These are phyloP conservation scores for Protomyctophum bolini DNA, from an alignment of 2,113 vertebrate species.

Conservation along the genomic window DNA sequence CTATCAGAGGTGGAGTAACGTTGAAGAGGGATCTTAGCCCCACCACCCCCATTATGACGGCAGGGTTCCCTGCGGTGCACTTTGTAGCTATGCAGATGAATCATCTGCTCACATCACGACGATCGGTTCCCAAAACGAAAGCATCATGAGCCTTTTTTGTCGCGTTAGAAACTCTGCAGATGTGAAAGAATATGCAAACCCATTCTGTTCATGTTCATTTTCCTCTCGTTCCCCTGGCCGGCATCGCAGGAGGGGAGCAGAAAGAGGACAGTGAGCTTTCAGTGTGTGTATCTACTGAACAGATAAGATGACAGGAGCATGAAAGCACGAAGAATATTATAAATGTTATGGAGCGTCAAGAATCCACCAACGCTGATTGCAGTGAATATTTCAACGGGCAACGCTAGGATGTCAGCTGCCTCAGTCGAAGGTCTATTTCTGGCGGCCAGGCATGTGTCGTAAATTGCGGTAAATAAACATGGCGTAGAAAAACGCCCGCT, in stretches of 20 bases:
- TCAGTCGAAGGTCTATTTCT: background rate
- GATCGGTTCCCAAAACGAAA: background rate
- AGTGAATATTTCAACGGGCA: background rate
- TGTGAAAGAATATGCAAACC: slow-evolving; percentile 60
- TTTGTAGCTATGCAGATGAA: slow-evolving; percentile 19
- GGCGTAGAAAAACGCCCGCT: background rate
- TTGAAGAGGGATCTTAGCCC: background rate
- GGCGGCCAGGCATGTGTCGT: background rate
- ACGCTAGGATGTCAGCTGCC: slow-evolving; percentile 2
- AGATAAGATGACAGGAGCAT: background rate
- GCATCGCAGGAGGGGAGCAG: background rate
- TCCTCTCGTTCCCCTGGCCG: background rate
- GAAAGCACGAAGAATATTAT: background rate
- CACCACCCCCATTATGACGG: background rate
- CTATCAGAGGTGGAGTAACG: slow-evolving; percentile 23
- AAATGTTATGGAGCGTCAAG: background rate
- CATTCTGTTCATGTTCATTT: slow-evolving; percentile 31
- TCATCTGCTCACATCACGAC: background rate
- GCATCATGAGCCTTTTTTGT: background rate
- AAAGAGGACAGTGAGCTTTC: background rate
- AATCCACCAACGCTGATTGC: background rate
- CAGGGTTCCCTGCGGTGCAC: slow-evolving; percentile 12
- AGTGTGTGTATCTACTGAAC: background rate
- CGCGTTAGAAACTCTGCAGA: slow-evolving; percentile 18
- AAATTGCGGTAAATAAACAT: background rate